Evolutionary conservation across 1,140 invertebrate genomes (phyloP), one percentile per base, ranked within the genome.

Genomic region (Drosophila nebulosa): DNA sequence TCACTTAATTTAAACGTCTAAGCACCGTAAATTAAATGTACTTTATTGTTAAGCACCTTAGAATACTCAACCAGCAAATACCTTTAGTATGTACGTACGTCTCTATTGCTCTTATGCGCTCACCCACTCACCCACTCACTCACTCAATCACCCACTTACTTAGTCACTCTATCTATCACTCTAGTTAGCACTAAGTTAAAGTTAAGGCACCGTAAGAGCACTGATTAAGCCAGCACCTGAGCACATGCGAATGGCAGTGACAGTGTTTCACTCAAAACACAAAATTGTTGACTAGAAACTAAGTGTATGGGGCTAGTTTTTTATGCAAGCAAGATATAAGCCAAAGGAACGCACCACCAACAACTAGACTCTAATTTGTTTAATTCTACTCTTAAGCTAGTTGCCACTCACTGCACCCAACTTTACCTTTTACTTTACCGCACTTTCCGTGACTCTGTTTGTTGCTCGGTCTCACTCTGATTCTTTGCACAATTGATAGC

Each of bases 1-100:
- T 61, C 58, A 71, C 67, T 75, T 71, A 39, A 52, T 78, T 77
- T 81, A 67, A 63, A 74, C 52, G 66, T 66, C 62, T 74, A 75
- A 86, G 81, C 81, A 86, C 81, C 69, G 58, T 64, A 74, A 74
- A 75, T 75, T 64, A 88, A 84, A 80, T 71, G 59, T 81, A 85
- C 78, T 79, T 79, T 27, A 85, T 50, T 56, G 61, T 62, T 86
- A 86, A 86, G 83, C 81, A 86, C 83, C 57, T 79, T 62, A 66
- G 77, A 35, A 58, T 60, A 60, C 14, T 24, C 39, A 46, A 46
- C 3, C 14, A 9, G 3, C 2, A 4, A 3, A 46, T 21, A 21
- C 21, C 2, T 10, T 1, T 18, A 18, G 16, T 75, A n/a, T n/a
- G n/a, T n/a, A n/a, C n/a, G 65, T 83, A 83, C 69, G 65, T 78